These are phyloP conservation scores for Gastracanthus pulcherrimus DNA, from an alignment of 2,888 invertebrate genomes.

Conservation along the genomic window DNA sequence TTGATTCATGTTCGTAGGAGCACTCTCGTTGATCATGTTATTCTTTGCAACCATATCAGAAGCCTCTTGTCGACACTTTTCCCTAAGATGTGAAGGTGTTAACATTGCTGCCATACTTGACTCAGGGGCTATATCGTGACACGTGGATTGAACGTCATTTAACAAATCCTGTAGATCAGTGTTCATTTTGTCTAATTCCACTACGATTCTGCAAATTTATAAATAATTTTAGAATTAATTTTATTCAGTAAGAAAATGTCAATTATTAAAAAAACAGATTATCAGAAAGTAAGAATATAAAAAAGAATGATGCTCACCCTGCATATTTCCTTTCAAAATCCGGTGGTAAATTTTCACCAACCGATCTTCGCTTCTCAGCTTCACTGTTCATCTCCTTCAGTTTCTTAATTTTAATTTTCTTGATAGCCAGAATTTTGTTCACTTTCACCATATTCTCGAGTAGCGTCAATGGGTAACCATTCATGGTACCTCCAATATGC, in stretches of 20 bases:
- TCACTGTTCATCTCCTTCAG: conserved; percentile 93
- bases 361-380: conserved; percentile 91
- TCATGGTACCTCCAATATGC: conserved; percentile 81
- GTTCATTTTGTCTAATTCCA: conserved; percentile 95
- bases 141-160: conserved; percentile 90
- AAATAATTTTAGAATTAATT: conserved; percentile 24
- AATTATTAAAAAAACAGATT: neutral
- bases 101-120: conserved; percentile 92
- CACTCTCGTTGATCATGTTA: conserved; percentile 81
- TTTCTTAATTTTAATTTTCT: conserved; percentile 88
- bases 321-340: conserved; percentile 97
- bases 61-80: conserved; percentile 92
- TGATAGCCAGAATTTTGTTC: conserved; percentile 90
- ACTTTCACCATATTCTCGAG: conserved; percentile 92
- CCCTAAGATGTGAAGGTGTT: conserved; percentile 91
- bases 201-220: conserved; percentile 79
- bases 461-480: conserved; percentile 91
- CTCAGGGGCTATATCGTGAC: conserved; percentile 92
- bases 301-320: conserved; percentile 77
- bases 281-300: too few species aligned
- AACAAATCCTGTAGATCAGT: conserved; percentile 91
- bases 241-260: conserved; percentile 18
- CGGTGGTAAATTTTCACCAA: conserved; percentile 87
- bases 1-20: conserved; percentile 83
- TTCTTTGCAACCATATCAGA: conserved; percentile 88